Evolutionary conservation across 2,797 vertebrate species (phyloP).

Genomic region (Craterocephalus amniculus): DNA sequence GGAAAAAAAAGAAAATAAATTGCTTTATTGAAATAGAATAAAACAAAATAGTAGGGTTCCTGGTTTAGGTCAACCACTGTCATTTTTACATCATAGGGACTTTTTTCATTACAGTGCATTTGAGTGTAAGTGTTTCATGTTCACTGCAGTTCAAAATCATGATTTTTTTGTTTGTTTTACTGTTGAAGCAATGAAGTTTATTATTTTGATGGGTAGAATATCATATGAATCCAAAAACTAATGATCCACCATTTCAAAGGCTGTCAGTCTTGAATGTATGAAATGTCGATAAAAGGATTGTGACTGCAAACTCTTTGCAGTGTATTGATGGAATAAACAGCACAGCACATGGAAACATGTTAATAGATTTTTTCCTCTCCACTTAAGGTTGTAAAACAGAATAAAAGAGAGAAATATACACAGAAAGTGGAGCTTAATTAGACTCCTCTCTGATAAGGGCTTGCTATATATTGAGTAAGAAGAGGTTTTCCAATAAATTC

Average conservation of each 20-base stretch:
- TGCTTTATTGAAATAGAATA: too few relatives aligned
- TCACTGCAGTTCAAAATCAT: not conserved
- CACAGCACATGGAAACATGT: slow-evolving; percentile 28
- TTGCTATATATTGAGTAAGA: slow-evolving; percentile 70
- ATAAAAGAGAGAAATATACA: slow-evolving; percentile 42
- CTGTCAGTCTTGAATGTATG: not conserved
- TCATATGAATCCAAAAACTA: not conserved
- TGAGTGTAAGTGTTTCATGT: too few relatives aligned
- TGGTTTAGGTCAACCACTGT: too few relatives aligned
- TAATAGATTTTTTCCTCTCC: slow-evolving; percentile 29
- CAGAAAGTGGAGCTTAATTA: slow-evolving; percentile 65
- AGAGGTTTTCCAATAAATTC: slow-evolving; percentile 69
- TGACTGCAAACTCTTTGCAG: not conserved
- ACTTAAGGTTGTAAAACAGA: slow-evolving; percentile 13
- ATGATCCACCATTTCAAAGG: not conserved
- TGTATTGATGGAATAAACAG: slow-evolving; percentile 13
- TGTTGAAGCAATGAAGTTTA: not conserved
- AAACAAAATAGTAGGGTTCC: too few relatives aligned
- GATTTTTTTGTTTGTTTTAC: not conserved
- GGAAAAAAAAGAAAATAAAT: too few relatives aligned
- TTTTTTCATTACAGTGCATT: too few relatives aligned
- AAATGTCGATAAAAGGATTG: not conserved
- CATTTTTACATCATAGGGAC: too few relatives aligned
- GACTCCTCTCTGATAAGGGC: slow-evolving; percentile 57
- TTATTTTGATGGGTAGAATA: not conserved